Evolutionary conservation across 2,888 invertebrate species (phyloP), one percentile per base, ranked within the genome.

Genomic region (Campopleginae sp.): DNA sequence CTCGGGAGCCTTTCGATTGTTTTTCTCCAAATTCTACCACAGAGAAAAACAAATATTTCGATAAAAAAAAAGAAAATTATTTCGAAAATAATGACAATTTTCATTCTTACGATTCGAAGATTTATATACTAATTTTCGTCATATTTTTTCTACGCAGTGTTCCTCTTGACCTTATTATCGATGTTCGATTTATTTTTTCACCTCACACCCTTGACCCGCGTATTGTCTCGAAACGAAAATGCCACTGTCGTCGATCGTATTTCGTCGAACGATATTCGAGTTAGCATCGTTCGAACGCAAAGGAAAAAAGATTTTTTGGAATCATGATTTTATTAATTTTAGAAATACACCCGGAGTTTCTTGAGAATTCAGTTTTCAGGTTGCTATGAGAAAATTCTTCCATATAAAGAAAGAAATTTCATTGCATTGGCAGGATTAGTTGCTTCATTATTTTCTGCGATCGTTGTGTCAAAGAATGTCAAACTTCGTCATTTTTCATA

Each of bases 101-200:
- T 4, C 33, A 33, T 33, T 33, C 5, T 7, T 6, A 33, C 33
- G 33, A 33, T 33, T 4, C 6, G 33, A 33, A 33, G 5, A n/a
- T n/a, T 48, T 6, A 48, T 48, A 6, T 19, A 3, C 1, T 3
- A 12, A 54, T 54, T 23, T 54, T 27, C 23, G 19, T 51, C 19
- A 7, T 19, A 12, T 58, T 58, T 58, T 58, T 58, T 58, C 14
- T 58, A 1, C 14, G 27, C 54, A 14, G 54, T 23, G 54, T 54
- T 54, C 10, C 23, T 58, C 54, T 54, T 58, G 54, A 58, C 54
- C 54, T 23, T 58, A 58, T 27, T 27, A 23, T 54, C 54, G 23
- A 54, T 54, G 19, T 54, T 54, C 54, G 54, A 54, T 54, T 54
- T 54, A 54, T 23, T 54, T 10, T 19, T 54, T 23, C 23, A 23